phyloP scores from a whole-genome alignment of 2,888 invertebrate species.

The Creontiades dilutus region DNA sequence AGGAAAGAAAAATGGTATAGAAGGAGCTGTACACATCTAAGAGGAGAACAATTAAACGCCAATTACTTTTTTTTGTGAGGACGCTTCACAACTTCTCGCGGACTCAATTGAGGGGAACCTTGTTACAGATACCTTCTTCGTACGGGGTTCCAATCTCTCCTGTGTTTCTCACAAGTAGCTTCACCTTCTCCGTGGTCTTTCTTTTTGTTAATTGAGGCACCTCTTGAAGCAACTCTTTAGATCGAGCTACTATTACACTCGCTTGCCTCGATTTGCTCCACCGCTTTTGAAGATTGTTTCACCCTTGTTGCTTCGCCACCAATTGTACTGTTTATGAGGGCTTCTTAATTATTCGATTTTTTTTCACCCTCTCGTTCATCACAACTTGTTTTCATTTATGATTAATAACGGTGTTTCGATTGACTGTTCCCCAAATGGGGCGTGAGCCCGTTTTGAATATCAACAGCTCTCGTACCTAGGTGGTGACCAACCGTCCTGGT shows the following conservation, averaged over 20 bases:
- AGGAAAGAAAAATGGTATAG: not conserved
- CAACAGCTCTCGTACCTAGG: too few relatives aligned
- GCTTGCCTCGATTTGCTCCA: constrained; percentile 26
- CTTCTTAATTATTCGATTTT: constrained; percentile 37
- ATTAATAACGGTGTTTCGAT: not conserved
- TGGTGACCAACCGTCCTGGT: too few relatives aligned
- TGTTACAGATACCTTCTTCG: constrained; percentile 48
- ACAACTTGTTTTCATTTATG: constrained; percentile 17
- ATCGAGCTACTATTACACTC: constrained; percentile 48
- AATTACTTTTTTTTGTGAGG: constrained; percentile 42
- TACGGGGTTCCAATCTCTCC: not conserved
- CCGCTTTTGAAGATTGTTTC: constrained; percentile 46
- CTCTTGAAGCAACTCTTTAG: constrained; percentile 48
- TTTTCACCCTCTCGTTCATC: not conserved
- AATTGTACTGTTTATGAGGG: constrained; percentile 30
- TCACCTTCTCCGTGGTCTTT: constrained; percentile 40
- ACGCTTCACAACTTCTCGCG: constrained; percentile 45
- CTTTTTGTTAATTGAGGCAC: constrained; percentile 49
- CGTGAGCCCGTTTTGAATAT: not conserved
- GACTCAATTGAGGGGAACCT: constrained; percentile 54
- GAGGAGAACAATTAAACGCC: constrained; percentile 54
- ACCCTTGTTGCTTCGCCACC: constrained; percentile 44
- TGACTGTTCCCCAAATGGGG: not conserved
- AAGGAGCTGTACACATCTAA: constrained; percentile 25
- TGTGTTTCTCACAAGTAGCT: constrained; percentile 23